Percentiles rank a stretch among this genome's conserved stretches.
Conservation (phyloP, 30 jellyfish, hydroid and myxozoan genomes). For the Aurelia sp. region DNA sequence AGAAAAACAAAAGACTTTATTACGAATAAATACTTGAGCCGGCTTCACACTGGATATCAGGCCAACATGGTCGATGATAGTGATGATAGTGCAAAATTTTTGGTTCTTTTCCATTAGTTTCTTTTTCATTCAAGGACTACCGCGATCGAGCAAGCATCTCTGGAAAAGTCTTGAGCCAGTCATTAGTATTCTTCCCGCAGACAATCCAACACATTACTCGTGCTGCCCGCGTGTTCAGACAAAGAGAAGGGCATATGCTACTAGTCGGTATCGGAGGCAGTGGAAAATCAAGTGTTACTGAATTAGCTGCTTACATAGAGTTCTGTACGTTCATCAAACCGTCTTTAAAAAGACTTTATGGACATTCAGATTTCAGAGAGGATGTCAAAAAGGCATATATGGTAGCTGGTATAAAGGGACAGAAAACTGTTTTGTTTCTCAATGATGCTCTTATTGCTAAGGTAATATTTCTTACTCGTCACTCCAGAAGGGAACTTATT, state of each 20-base stretch:
- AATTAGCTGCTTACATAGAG: constrained; percentile 86
- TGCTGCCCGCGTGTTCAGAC: constrained; percentile 87
- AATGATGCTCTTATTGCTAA: constrained; percentile 74
- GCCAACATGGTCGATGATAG: no score
- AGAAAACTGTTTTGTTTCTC: constrained; percentile 72
- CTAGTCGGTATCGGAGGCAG: constrained; percentile 92
- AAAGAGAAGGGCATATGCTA: constrained; percentile 84
- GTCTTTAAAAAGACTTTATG: constrained; percentile 49
- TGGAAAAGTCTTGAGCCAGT: constrained; percentile 48
- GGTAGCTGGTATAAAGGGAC: constrained; percentile 72
- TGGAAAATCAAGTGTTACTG: constrained; percentile 83
- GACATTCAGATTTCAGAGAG: constrained; percentile 75
- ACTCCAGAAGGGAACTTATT: no score
- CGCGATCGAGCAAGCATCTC: constrained; percentile 87
- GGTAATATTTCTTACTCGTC: constrained; percentile 24
- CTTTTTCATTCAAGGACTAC: constrained; percentile 70
- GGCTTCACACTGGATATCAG: no score
- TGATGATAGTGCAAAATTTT: no score
- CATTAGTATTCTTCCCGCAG: constrained; percentile 80
- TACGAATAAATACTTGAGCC: no score
- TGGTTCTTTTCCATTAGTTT: no score
- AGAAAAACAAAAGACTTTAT: no score
- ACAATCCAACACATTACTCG: constrained; percentile 78
- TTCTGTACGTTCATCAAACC: constrained; percentile 76
- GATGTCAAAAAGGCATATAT: constrained; percentile 60